Base-by-base conservation (phyloP, 2,797 vertebrate species). In the Micropoecilia bifurca region DNA sequence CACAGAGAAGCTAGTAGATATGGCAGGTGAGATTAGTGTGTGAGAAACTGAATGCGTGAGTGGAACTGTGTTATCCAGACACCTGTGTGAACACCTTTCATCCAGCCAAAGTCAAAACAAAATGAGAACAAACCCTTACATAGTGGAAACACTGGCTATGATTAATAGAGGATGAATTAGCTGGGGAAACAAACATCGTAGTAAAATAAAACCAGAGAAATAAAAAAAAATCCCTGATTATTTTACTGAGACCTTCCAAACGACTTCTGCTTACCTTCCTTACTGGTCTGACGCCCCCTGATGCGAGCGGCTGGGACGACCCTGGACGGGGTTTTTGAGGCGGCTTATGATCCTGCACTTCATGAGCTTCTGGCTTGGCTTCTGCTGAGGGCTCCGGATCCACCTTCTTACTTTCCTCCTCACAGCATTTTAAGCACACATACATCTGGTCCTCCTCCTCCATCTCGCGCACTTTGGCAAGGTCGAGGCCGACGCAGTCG, bases 371-470 rank as follows among this genome's bases (percentile, higher is more conserved):
- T 59, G 76, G 79, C 88, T 90, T 89, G 47, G 79, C 59, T 61
- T 71, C 76, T 69, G 89, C 75, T 59, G 16, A 83, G 71, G 77
- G 80, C 93, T 96, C 92, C 0, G 89, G 95, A 59, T 91, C 93
- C 68, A 94, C 90, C 87, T 96, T 97, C 88, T 94, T 96, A 88
- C 96, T 97, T 93, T 99, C 98, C 89, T 98, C 97, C 73, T 97
- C 97, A 82, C 98, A 99, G 90, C 98, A 99, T 84, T 97, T 98
- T 79, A 98, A 94, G 91, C 99, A 99, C 46, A 99, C 97, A 1
- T 99, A 99, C 91, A 99, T 98, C 92, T 98, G 97, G 92, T 99
- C 98, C 91, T 99, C 97, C 88, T 98, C 97, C 91, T 98, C 97
- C 99, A 99, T 99, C 87, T 97, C 97, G 6, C 97, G 97, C 0